Percentiles rank a stretch among this genome's conserved stretches.
Evolutionary conservation across 2,113 vertebrate species (phyloP).

Genomic region (Henicopernis longicauda): DNA sequence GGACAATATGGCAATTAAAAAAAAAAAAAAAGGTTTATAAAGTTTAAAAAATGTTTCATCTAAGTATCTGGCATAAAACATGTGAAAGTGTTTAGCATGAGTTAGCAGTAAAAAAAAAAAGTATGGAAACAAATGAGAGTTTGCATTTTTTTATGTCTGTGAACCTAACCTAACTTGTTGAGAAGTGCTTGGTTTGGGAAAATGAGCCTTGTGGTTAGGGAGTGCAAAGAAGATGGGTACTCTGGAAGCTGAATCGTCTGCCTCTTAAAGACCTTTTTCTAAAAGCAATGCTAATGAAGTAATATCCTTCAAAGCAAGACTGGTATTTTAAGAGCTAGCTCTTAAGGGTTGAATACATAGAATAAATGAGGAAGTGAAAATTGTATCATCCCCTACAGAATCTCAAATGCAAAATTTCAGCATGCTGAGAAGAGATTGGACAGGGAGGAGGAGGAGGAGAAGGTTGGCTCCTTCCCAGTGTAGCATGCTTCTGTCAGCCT

Average conservation of each 20-base stretch:
- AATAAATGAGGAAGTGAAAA: conserved; percentile 50
- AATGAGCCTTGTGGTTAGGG: conserved; percentile 12
- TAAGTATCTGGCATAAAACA: conserved; percentile 1
- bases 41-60: not conserved
- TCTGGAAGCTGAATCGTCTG: not conserved
- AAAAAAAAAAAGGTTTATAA: not conserved
- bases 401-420: conserved; percentile 21
- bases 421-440: not conserved
- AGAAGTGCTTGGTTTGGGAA: conserved; percentile 36
- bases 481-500: not conserved
- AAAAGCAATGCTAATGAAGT: conserved; percentile 38
- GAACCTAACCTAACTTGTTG: conserved; percentile 17
- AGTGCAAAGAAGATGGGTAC: not conserved
- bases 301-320: conserved; percentile 40
- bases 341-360: conserved; percentile 13
- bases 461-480: not conserved
- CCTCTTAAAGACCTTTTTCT: conserved; percentile 35
- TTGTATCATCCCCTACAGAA: conserved; percentile 21
- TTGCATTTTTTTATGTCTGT: conserved; percentile 15
- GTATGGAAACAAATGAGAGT: not conserved
- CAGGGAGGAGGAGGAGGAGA: not conserved
- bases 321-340: conserved; percentile 19
- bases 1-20: not conserved
- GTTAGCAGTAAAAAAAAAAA: not conserved
- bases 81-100: conserved; percentile 10